Conservation (phyloP, 2,113 vertebrate genomes). For the Osmerus eperlanus region DNA sequence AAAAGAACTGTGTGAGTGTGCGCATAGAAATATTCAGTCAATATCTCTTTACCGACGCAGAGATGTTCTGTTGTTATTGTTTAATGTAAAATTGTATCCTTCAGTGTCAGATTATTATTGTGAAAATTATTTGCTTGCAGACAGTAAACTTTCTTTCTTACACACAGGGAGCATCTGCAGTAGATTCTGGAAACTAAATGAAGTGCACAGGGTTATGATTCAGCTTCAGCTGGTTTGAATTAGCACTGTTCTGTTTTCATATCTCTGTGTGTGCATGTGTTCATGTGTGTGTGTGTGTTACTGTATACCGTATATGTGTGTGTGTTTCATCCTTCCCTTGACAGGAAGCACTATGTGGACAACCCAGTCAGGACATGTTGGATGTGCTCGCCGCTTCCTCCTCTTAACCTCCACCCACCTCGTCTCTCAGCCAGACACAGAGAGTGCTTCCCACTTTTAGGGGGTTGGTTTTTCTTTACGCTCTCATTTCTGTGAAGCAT, state of each 20-base stretch:
- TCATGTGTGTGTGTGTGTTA: too few species aligned
- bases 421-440: not conserved
- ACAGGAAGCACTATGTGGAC: too few species aligned
- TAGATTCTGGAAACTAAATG: slow-evolving; percentile 14
- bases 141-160: not conserved
- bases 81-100: too few species aligned
- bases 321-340: too few species aligned
- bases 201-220: not conserved
- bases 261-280: slow-evolving; percentile 2
- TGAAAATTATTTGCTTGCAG: too few species aligned
- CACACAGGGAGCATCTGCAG: not conserved
- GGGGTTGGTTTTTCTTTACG: slow-evolving; percentile 44
- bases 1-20: too few species aligned
- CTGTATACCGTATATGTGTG: too few species aligned
- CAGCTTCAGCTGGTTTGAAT: slow-evolving; percentile 1
- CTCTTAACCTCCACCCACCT: slow-evolving; percentile 29
- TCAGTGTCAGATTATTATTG: too few species aligned
- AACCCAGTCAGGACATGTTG: not conserved
- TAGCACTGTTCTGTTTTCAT: slow-evolving; percentile 9
- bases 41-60: too few species aligned
- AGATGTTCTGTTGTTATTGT: too few species aligned
- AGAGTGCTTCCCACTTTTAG: slow-evolving; percentile 32
- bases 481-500: slow-evolving; percentile 33
- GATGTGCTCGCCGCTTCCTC: slow-evolving; percentile 31
- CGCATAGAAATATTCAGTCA: too few species aligned